These are phyloP conservation scores for Ellobium chinense DNA, from an alignment of 2,888 invertebrate species.

Conservation along the genomic window DNA sequence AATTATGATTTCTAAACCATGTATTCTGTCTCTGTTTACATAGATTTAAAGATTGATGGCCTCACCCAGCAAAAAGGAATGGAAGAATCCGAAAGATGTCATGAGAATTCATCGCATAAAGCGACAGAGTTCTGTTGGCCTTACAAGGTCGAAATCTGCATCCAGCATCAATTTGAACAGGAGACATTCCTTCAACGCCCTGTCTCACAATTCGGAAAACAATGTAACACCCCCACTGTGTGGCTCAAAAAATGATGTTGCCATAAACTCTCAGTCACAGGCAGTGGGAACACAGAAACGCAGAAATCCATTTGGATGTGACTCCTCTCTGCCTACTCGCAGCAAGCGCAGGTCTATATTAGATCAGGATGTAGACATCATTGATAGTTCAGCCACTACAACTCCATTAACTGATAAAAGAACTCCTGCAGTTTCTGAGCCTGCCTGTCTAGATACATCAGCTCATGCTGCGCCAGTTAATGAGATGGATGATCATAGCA, in stretches of 20 bases:
- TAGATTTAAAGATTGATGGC: constrained; percentile 8
- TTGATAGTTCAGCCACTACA: neutral
- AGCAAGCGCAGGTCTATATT: constrained; percentile 24
- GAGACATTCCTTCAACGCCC: constrained; percentile 3
- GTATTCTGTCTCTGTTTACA: no score
- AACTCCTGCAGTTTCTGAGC: neutral
- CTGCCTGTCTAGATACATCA: neutral
- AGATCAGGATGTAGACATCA: no score
- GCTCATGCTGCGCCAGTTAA: neutral
- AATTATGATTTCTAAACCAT: no score
- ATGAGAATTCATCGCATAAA: constrained; percentile 86
- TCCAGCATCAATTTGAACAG: constrained; percentile 1
- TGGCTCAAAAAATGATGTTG: neutral
- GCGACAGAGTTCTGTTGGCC: constrained; percentile 81
- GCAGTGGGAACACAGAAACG: no score
- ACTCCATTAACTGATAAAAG: no score
- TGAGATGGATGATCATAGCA: no score
- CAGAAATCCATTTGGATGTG: constrained; percentile 38
- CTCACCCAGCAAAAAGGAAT: constrained; percentile 61
- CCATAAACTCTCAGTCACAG: neutral
- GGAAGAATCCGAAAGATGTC: constrained; percentile 83
- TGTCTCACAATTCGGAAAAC: neutral
- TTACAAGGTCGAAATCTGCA: neutral
- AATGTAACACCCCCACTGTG: neutral
- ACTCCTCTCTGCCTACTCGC: neutral